Evolutionary conservation across 2,888 invertebrate species (phyloP).

Genomic region (Cheilosia variabilis): DNA sequence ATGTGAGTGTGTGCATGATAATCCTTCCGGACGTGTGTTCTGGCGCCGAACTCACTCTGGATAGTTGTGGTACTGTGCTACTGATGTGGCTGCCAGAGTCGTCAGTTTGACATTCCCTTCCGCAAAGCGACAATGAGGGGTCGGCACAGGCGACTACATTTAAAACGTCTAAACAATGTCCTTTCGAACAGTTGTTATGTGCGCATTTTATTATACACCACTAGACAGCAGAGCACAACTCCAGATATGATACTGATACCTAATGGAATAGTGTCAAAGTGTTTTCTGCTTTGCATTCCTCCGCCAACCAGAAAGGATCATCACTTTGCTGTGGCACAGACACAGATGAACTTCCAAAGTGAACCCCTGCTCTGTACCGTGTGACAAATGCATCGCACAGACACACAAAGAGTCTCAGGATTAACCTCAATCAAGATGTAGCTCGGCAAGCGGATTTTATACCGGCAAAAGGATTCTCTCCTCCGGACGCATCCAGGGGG

Average conservation of each 20-base stretch:
- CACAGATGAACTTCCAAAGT: slow-evolving; percentile 27
- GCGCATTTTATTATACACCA: slow-evolving; percentile 31
- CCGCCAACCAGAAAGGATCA: slow-evolving; percentile 19
- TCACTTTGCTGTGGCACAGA: not conserved
- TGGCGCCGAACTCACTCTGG: slow-evolving; percentile 13
- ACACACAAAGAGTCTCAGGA: slow-evolving; percentile 16
- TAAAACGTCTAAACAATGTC: slow-evolving; percentile 44
- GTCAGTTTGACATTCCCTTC: slow-evolving; percentile 44
- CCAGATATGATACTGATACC: slow-evolving; percentile 1
- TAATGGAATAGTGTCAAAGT: slow-evolving; percentile 39
- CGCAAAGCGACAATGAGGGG: slow-evolving; percentile 8
- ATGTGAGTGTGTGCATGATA: slow-evolving; percentile 9
- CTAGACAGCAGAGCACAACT: not conserved
- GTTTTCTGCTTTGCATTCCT: slow-evolving; percentile 39
- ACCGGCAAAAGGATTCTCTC: slow-evolving; percentile 13
- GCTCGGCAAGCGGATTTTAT: not conserved
- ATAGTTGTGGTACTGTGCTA: slow-evolving; percentile 21
- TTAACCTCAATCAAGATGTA: slow-evolving; percentile 62
- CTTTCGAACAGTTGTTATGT: slow-evolving; percentile 42
- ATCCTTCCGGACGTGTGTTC: slow-evolving; percentile 36
- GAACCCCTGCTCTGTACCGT: slow-evolving; percentile 10
- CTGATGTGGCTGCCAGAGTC: slow-evolving; percentile 9
- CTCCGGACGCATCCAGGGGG: not conserved
- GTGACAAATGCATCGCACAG: slow-evolving; percentile 40
- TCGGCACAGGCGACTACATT: not conserved